Percentiles rank a stretch among this genome's conserved stretches.
Conservation (phyloP, 1,140 invertebrate species). For the Andrena cerasifolii region DNA sequence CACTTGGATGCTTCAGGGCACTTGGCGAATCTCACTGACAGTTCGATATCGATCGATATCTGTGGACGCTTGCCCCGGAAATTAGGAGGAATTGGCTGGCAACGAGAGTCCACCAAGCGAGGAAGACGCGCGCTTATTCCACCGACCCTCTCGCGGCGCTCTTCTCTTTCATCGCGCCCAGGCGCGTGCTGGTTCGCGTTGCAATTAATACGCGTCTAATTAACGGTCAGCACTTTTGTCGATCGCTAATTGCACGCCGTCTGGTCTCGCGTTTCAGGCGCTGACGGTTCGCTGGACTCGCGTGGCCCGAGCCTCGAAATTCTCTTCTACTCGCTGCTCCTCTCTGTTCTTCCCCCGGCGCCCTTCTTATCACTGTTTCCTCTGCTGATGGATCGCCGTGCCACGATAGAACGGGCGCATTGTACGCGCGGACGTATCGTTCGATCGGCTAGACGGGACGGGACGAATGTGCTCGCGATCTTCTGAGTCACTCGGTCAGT, state of each 20-base stretch:
- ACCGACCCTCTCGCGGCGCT: constrained; percentile 23
- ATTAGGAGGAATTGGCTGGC: neutral
- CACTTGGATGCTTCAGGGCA: too few species aligned
- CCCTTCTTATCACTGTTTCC: neutral
- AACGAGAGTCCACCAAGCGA: constrained; percentile 15
- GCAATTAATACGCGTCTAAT: constrained; percentile 47
- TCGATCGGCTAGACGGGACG: constrained; percentile 17
- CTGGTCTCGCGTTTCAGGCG: neutral
- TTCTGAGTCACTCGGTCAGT: constrained; percentile 62
- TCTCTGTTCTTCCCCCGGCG: neutral
- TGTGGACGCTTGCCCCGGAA: constrained; percentile 18
- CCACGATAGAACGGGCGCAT: constrained; percentile 7
- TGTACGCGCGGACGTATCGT: constrained; percentile 25
- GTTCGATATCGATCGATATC: neutral
- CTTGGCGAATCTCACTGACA: too few species aligned
- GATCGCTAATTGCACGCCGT: constrained; percentile 34
- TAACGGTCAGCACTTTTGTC: constrained; percentile 29
- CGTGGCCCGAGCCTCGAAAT: neutral
- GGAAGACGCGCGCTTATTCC: constrained; percentile 25
- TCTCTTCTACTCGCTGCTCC: neutral
- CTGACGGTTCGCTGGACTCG: constrained; percentile 13
- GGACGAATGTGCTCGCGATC: constrained; percentile 32
- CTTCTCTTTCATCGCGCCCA: constrained; percentile 46
- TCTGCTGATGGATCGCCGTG: neutral
- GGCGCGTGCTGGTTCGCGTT: constrained; percentile 34